These are phyloP conservation scores for Hemithea aestivaria DNA, from an alignment of 2,888 invertebrate species.

Conservation along the genomic window DNA sequence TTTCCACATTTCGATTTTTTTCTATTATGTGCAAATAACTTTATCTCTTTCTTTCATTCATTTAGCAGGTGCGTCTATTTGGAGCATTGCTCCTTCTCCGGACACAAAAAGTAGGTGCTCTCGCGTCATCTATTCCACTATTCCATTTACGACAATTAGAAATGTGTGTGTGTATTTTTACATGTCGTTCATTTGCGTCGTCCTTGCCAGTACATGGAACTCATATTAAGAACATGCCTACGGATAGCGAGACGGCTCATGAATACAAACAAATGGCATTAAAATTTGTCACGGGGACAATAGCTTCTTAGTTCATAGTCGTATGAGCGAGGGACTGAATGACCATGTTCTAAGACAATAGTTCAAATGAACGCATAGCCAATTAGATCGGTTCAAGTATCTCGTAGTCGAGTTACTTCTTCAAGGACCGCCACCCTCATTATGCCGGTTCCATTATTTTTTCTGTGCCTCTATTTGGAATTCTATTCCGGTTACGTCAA, in stretches of 20 bases:
- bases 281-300: constrained; percentile 55
- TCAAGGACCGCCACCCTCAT: constrained; percentile 5
- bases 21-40: no score
- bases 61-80: no score
- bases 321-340: constrained; percentile 44
- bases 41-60: no score
- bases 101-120: no score
- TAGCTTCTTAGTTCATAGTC: constrained; percentile 28
- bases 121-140: no score
- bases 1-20: no score
- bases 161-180: constrained; percentile 3
- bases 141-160: constrained; percentile 40
- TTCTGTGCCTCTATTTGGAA: constrained; percentile 1
- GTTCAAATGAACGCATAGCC: constrained; percentile 1
- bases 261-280: constrained; percentile 69
- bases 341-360: constrained; percentile 37
- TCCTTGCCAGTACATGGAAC: constrained; percentile 31
- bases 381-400: constrained; percentile 11
- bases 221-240: no score
- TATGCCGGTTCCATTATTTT: neutral
- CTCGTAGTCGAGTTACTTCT: constrained; percentile 3
- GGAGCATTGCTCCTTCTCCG: no score
- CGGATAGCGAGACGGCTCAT: constrained; percentile 46
- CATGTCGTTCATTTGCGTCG: neutral
- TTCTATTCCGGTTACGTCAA: constrained; percentile 6